These are phyloP conservation scores for Machimus atricapillus DNA, from an alignment of 2,888 invertebrate genomes.

Conservation along the genomic window DNA sequence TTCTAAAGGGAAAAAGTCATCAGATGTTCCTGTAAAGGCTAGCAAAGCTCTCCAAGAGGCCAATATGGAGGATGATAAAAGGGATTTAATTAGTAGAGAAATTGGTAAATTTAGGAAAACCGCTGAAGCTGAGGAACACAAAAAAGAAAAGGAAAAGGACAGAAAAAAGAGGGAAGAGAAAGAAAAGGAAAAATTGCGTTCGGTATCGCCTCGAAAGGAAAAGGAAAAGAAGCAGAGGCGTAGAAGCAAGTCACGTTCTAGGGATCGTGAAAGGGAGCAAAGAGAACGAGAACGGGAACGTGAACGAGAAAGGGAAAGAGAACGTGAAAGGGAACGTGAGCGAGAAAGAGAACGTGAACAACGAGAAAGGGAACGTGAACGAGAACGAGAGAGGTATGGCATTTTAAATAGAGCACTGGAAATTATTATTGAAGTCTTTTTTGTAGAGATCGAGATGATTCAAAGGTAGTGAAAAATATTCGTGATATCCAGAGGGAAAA, in stretches of 20 bases:
- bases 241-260: conserved; percentile 60
- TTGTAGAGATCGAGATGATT: conserved; percentile 63
- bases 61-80: conserved; percentile 95
- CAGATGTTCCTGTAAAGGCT: neutral
- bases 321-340: conserved; percentile 63
- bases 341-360: conserved; percentile 60
- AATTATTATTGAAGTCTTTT: neutral
- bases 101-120: conserved; percentile 97
- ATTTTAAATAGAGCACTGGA: neutral
- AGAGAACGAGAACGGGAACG: conserved; percentile 66
- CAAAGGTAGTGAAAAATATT: conserved; percentile 65
- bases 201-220: conserved; percentile 51
- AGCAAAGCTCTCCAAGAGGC: conserved; percentile 77
- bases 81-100: conserved; percentile 94
- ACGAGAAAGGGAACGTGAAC: conserved; percentile 65
- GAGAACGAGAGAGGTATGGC: conserved; percentile 40
- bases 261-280: conserved; percentile 72
- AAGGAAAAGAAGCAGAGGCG: conserved; percentile 57
- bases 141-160: conserved; percentile 65
- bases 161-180: conserved; percentile 61
- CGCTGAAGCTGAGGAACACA: conserved; percentile 65
- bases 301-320: conserved; percentile 64
- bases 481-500: conserved; percentile 75
- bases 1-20: neutral
- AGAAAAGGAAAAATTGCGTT: conserved; percentile 56